Conservation (phyloP, 2,888 invertebrate genomes). For the Cephus sareptanus region DNA sequence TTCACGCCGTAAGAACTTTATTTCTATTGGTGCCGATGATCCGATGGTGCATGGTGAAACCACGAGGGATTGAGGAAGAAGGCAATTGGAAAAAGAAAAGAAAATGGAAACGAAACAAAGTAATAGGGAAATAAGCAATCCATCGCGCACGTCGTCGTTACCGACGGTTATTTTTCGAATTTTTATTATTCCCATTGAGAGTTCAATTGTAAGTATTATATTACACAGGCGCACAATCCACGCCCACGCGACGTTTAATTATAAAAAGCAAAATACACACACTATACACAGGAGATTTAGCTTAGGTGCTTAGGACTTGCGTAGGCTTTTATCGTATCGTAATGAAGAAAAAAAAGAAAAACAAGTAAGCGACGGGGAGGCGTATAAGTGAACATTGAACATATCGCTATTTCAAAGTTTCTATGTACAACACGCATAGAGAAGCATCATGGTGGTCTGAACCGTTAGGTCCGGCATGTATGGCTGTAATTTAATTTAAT, state of each 20-base stretch:
- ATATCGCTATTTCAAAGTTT: constrained; percentile 57
- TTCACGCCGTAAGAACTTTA: neutral
- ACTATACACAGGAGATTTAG: constrained; percentile 28
- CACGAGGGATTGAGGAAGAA: neutral
- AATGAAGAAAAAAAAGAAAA: constrained; percentile 33
- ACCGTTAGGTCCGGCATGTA: neutral
- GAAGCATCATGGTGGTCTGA: neutral
- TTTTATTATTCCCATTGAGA: constrained; percentile 18
- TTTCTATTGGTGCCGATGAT: neutral
- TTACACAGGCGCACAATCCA: constrained; percentile 27
- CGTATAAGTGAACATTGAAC: constrained; percentile 52
- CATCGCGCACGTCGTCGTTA: constrained; percentile 27
- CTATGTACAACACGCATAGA: constrained; percentile 24
- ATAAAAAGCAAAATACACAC: constrained; percentile 25
- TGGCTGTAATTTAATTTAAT: neutral
- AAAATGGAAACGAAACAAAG: too few relatives aligned
- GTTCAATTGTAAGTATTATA: constrained; percentile 35
- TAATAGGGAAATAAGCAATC: neutral
- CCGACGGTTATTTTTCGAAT: constrained; percentile 34
- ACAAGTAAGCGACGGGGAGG: neutral
- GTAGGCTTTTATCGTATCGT: constrained; percentile 46
- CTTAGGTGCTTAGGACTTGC: constrained; percentile 48
- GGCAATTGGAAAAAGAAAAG: too few relatives aligned
- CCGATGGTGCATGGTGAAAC: neutral
- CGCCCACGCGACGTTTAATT: constrained; percentile 12